Evolutionary conservation across 2,797 vertebrate genomes (phyloP), one percentile per base, ranked within the genome.

Genomic region (Mus spretus): DNA sequence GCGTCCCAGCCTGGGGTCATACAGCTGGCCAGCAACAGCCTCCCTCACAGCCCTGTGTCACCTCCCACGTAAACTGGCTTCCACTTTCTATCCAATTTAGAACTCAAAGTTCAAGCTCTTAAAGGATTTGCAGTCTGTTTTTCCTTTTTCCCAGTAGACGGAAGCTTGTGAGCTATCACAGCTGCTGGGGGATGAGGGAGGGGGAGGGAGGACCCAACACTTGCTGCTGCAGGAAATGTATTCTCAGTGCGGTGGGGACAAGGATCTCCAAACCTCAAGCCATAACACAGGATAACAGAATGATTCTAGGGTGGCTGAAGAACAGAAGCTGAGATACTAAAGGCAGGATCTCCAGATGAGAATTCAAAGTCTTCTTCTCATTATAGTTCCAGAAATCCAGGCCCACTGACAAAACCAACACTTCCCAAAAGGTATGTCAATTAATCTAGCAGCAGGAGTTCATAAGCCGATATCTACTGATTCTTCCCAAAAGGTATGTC

Each of bases 71-170:
- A 79, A 79, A 83, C 0, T 81, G 75, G 88, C 72, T 95, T 90
- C 47, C 63, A 91, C 74, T 92, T 94, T 74, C 75, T 90, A 85
- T 78, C 88, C 59, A 67, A 91, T 82, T 93, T 91, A 94, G 97
- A 95, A 91, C 90, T 87, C 91, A 67, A 92, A 95, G 81, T 75
- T 65, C 84, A 92, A 72, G 67, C 82, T 95, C 88, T 96, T 95
- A 78, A 96, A 96, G 91, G 81, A 96, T 96, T 93, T 97, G 26
- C 90, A 91, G 81, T 65, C 57, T 75, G 79, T 86, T 96, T 97
- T 96, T 82, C 44, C 75, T 78, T 86, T 72, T 93, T 74, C 79
- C 47, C 63, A 63, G 75, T 40, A 50, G 63, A 88, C 37, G 8
- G 75, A 57, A 95, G 40, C 28, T 79, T 61, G 24, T 86, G 91